These are phyloP conservation scores for Tetramorium parvispinum DNA, from an alignment of 1,140 invertebrate species.

Conservation along the genomic window DNA sequence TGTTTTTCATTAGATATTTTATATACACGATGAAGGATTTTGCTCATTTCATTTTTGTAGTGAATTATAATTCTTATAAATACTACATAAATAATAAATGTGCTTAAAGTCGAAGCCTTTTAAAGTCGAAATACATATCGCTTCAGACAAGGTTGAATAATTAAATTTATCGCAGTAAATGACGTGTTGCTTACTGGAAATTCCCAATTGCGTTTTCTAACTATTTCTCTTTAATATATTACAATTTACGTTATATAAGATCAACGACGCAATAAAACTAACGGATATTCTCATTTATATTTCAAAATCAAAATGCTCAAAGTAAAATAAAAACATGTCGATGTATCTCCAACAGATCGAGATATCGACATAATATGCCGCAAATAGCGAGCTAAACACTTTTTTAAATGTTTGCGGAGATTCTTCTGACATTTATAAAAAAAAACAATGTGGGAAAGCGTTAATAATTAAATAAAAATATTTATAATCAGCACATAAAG, in stretches of 20 bases:
- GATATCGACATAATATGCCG: conserved; percentile 33
- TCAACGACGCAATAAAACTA: background rate
- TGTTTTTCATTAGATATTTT: background rate
- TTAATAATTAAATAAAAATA: conserved; percentile 4
- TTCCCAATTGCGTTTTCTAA: background rate
- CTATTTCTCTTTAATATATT: background rate
- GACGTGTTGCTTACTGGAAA: background rate
- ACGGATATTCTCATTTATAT: conserved; percentile 11
- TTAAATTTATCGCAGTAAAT: background rate
- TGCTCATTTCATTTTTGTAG: no score
- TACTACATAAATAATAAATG: no score
- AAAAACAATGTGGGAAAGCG: background rate
- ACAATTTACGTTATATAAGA: conserved; percentile 34
- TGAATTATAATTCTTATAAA: no score
- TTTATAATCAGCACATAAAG: background rate
- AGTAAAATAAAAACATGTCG: background rate
- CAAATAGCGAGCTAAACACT: background rate
- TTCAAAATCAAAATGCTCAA: conserved; percentile 10
- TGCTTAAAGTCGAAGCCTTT: conserved; percentile 14
- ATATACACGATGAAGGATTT: background rate
- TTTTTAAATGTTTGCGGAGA: background rate
- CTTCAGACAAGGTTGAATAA: background rate
- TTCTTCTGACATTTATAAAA: background rate
- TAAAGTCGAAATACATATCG: background rate
- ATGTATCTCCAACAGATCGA: background rate